Evolutionary conservation across 2,113 vertebrate genomes (phyloP), one percentile per base, ranked within the genome.

Genomic region (Misgurnus mizolepis): DNA sequence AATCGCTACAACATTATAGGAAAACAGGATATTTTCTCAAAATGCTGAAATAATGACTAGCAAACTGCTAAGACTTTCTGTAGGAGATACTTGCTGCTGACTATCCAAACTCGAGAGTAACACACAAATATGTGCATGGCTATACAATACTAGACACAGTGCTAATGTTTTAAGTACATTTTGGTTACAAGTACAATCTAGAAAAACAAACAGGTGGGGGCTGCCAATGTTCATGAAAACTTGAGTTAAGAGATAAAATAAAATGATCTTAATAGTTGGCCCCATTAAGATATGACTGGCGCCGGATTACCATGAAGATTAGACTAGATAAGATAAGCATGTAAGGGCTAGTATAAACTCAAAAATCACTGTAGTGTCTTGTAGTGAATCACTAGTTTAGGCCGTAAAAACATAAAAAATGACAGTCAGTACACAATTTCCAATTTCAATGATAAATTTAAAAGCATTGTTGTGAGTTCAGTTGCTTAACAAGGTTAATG

Each of bases 401-500:
- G 60, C 34, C 4, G 58, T 22, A 80, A 79, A 49, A 14, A 83
- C 8, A 12, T 10, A 11, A 43, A 18, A 74, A 39, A 75, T 60
- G 40, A 68, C 34, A 15, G 50, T 74, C 15, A 53, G 61, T 17
- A 15, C 43, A 53, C 39, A 82, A 58, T 69, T 65, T 71, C 62
- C 60, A 18, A 17, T 55, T 56, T 78, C 22, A 8, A 15, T 49
- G 49, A 45, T 4, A 10, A 45, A 22, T 14, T 27, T 58, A 60
- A 78, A 50, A 76, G 49, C n/a, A n/a, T n/a, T 66, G 7, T 61
- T 66, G 7, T 61, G 12, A 12, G n/a, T 22, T 61, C 43, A 65
- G 17, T 45, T 40, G n/a, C 47, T 67, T 34, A 55, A 74, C 27
- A 77, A 34, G 34, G 82, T 80, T 81, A 80, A 80, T 68, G 61